Evolutionary conservation across 2,113 vertebrate genomes (phyloP), one percentile per base, ranked within the genome.

Genomic region (Pterocles gutturalis): DNA sequence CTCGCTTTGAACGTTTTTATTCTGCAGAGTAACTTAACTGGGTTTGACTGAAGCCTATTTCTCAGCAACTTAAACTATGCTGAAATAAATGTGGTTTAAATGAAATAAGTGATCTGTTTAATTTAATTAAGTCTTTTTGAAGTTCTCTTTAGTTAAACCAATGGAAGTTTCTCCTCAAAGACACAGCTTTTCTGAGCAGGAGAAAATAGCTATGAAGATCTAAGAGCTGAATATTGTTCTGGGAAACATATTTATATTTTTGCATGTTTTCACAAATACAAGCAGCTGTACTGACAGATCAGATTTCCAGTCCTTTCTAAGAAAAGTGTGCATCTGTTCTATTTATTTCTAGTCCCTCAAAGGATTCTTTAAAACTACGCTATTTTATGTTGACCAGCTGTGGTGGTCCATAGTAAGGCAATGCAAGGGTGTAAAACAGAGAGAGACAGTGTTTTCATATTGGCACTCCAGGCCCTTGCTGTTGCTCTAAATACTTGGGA

Each of bases 341-440:
- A 83, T 83, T 89, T 69, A 89, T 89, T 64, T 84, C 57, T 49
- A 95, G 80, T 57, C 86, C 93, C 96, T 94, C 91, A 89, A 84
- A 93, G 83, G 73, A 77, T 90, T 88, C 64, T 90, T 94, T 80
- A 87, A 89, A 97, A 94, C 0, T 0, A 93, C 61, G 81, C 36
- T 95, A 57, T 95, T 95, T 95, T 53, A 91, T 92, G 75, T 82
- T 1, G 2, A 82, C 92, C 96, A 97, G 96, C 92, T 96, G 95
- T 5, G 14, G 65, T 1, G 0, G 38, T 78, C 41, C 1, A 0
- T 0, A 5, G 90, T 53, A 87, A 90, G 72, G 75, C 73, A 82
- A n/a, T 9, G 61, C 75, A 94, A 76, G 80, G 53, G 53, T 87
- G 81, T 62, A 69, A 83, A 25, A 41, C 14, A 57, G 83, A 48